phyloP scores from a whole-genome alignment of 2,888 invertebrate genomes.

The Aethes cnicana region DNA sequence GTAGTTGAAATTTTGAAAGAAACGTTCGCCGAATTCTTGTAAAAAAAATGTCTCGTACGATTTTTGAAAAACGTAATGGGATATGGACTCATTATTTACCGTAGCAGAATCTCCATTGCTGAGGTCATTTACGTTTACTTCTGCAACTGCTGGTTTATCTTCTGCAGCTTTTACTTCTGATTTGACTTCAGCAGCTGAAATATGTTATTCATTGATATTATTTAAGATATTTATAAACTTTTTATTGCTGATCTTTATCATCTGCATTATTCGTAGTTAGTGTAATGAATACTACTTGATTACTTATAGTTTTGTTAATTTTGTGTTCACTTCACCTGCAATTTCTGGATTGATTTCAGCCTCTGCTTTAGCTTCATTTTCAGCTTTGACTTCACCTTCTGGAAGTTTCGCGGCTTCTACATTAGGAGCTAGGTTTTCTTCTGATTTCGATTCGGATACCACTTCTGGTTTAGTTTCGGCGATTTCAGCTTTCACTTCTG shows the following conservation, averaged over 20 bases:
- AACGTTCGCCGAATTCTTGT: too few species aligned
- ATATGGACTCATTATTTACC: constrained; percentile 7
- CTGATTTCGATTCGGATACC: constrained; percentile 1
- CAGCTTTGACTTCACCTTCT: constrained; percentile 1
- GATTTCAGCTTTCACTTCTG: too few species aligned
- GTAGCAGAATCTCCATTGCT: constrained; percentile 9
- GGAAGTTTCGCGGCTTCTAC: not conserved
- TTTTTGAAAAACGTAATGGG: not conserved
- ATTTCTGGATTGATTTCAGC: not conserved
- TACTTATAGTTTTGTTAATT: too few species aligned
- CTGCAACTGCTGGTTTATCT: not conserved
- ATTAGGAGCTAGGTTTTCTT: constrained; percentile 1
- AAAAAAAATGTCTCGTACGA: constrained; percentile 5
- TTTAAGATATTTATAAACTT: too few species aligned
- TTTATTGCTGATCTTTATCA: too few species aligned
- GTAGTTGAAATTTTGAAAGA: too few species aligned
- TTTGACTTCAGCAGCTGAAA: too few species aligned
- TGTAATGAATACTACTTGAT: too few species aligned
- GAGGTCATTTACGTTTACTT: constrained; percentile 5
- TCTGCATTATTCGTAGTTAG: too few species aligned
- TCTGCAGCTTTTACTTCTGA: not conserved
- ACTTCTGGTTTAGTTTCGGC: too few species aligned
- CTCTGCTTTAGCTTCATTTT: constrained; percentile 1
- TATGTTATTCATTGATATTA: too few species aligned
- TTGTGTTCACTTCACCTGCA: too few species aligned